Evolutionary conservation across 2,888 invertebrate species (phyloP).

Genomic region (Empis livida): DNA sequence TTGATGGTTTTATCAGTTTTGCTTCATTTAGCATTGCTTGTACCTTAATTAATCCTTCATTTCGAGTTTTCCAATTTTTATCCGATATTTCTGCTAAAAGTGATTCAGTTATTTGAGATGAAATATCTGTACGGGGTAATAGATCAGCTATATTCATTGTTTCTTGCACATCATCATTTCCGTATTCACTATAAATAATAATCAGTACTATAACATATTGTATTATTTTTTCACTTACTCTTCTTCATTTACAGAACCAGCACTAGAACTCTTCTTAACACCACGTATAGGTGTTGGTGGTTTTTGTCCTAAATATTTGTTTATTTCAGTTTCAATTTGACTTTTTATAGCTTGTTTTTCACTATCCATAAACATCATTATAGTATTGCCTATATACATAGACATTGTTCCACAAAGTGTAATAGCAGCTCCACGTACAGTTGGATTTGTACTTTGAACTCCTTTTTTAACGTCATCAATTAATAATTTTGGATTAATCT

Average conservation of each 20-base stretch:
- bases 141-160: conserved; percentile 50
- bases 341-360: conserved; percentile 77
- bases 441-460: conserved; percentile 71
- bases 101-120: conserved; percentile 66
- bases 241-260: conserved; percentile 12
- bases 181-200: neutral
- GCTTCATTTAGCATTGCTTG: conserved; percentile 43
- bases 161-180: conserved; percentile 29
- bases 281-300: conserved; percentile 66
- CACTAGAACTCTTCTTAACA: conserved; percentile 20
- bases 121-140: conserved; percentile 67
- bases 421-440: conserved; percentile 66
- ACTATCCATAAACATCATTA: conserved; percentile 68
- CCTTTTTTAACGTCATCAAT: conserved; percentile 73
- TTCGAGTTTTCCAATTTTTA: conserved; percentile 78
- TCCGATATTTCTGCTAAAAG: conserved; percentile 70
- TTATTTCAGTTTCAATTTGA: conserved; percentile 74
- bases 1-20: conserved; percentile 65
- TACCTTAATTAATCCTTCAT: conserved; percentile 38
- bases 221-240: conserved; percentile 14
- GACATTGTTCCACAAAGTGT: conserved; percentile 52
- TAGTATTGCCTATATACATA: conserved; percentile 60
- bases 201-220: conserved; percentile 31
- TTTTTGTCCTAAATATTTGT: conserved; percentile 62
- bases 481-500: conserved; percentile 57